Evolutionary conservation across 1,140 invertebrate species (phyloP).

Genomic region (Anoplophora glabripennis): DNA sequence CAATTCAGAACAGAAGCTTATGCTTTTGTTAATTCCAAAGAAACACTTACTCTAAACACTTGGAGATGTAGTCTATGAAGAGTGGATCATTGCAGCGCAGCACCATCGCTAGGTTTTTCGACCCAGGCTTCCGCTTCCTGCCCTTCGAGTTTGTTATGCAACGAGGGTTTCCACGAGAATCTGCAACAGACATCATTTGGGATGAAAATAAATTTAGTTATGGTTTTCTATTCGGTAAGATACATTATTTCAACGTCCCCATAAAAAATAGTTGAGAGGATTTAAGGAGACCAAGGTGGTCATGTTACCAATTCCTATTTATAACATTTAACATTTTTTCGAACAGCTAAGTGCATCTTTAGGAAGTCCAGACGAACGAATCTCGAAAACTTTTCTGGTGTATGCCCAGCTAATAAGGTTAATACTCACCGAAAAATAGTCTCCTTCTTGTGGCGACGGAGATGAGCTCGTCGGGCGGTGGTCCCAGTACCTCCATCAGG

Average conservation of each 20-base stretch:
- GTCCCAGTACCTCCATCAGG: slow-evolving; percentile 93
- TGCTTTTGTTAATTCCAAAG: neutral
- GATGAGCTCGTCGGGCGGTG: slow-evolving; percentile 83
- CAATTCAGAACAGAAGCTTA: too few species aligned
- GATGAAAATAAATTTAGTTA: too few species aligned
- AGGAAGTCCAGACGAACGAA: too few species aligned
- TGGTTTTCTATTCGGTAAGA: too few species aligned
- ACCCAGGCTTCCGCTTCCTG: slow-evolving; percentile 80
- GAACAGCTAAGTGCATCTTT: too few species aligned
- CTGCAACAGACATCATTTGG: slow-evolving; percentile 52
- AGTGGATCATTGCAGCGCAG: slow-evolving; percentile 82
- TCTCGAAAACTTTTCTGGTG: neutral
- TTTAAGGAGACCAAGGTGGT: too few species aligned
- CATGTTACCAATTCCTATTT: too few species aligned
- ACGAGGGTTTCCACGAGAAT: slow-evolving; percentile 86
- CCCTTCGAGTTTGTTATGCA: slow-evolving; percentile 91
- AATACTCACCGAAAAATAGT: slow-evolving; percentile 79
- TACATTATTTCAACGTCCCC: too few species aligned
- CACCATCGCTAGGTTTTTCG: slow-evolving; percentile 73
- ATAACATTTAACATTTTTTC: too few species aligned
- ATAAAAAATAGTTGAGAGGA: too few species aligned
- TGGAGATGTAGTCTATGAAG: slow-evolving; percentile 91
- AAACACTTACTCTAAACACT: slow-evolving; percentile 82
- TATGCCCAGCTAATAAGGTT: too few species aligned
- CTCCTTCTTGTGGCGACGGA: slow-evolving; percentile 74